phyloP scores from a whole-genome alignment of 2,888 invertebrate species.

The Cephus pulcher region DNA sequence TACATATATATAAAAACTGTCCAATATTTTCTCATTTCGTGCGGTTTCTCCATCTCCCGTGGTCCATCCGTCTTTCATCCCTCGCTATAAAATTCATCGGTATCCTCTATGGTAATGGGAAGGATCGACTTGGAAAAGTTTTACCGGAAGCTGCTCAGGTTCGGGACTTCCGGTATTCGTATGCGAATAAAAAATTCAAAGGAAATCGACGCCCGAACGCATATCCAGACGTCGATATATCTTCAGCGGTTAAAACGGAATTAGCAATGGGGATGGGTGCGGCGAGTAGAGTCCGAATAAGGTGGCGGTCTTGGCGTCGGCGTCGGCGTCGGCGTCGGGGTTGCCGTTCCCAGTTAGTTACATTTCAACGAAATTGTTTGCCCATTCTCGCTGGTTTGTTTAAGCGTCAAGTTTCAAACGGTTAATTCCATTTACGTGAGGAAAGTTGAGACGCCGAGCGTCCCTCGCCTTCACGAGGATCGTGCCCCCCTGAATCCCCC shows the following conservation, averaged over 20 bases:
- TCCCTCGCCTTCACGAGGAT: not conserved
- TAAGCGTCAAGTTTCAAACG: slow-evolving; percentile 46
- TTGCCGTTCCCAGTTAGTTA: slow-evolving; percentile 29
- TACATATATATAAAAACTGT: too few species aligned
- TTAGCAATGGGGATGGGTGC: not conserved
- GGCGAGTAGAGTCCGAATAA: too few species aligned
- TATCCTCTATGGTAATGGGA: not conserved
- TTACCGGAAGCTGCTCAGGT: not conserved
- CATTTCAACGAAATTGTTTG: slow-evolving; percentile 42
- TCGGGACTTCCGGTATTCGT: not conserved
- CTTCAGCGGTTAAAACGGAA: not conserved
- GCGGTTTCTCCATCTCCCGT: not conserved
- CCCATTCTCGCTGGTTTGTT: slow-evolving; percentile 40
- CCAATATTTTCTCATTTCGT: not conserved
- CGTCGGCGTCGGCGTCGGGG: not conserved
- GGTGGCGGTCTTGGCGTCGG: not conserved
- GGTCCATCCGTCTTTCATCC: not conserved
- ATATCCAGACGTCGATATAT: not conserved
- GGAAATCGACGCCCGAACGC: not conserved
- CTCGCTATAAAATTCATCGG: not conserved
- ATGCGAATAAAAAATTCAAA: not conserved
- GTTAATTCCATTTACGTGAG: slow-evolving; percentile 49
- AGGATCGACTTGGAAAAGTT: not conserved
- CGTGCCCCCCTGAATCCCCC: not conserved
- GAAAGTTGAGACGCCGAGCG: slow-evolving; percentile 10